Base-by-base conservation (phyloP, 2,113 vertebrate genomes). In the Callipepla squamata region DNA sequence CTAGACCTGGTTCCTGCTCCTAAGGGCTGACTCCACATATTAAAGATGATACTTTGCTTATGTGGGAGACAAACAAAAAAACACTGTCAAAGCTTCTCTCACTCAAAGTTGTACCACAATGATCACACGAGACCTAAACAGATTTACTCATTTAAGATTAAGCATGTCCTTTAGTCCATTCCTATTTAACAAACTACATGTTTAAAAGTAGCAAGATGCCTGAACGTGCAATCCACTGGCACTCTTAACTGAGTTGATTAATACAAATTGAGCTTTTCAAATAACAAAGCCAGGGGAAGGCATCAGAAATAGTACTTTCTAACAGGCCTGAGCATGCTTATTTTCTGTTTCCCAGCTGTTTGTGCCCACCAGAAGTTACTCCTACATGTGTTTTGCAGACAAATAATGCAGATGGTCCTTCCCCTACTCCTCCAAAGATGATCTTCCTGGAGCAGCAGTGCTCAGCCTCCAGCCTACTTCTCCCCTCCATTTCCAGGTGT, bases 361-460 rank as follows among this genome's bases (percentile, higher is more conserved):
- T 76, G 68, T 9, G 34, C 44, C 40, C 25, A 47, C 34, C 21
- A 25, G 81, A 80, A 68, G 40, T 14, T 45, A 21, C 12, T 32
- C 16, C 18, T 59, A 40, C 34, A 58, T 7, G 40, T 5, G 5
- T 38, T 70, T 32, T 20, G 36, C 30, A 38, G 47, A 14, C 8
- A 59, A 66, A 30, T 45, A 22, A 11, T 3, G 2, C 45, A 69
- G 30, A 25, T 30, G 30, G 7, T 85, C 34, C 69, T 73, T 30
- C n/a, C 8, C 1, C 3, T 13, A 8, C 34, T 68, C 11, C 42
- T 57, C n/a, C 16, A 20, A 48, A 83, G 30, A 15, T 55, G 34
- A 80, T 8, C 30, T 42, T 59, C 22, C 40, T 1, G 0, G 28
- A 0, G 0, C 55, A 36, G 57, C 1, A 1, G 26, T 44, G 8